These are phyloP conservation scores for Drosophila trichaetosa DNA, from an alignment of 2,888 invertebrate species.

Conservation along the genomic window DNA sequence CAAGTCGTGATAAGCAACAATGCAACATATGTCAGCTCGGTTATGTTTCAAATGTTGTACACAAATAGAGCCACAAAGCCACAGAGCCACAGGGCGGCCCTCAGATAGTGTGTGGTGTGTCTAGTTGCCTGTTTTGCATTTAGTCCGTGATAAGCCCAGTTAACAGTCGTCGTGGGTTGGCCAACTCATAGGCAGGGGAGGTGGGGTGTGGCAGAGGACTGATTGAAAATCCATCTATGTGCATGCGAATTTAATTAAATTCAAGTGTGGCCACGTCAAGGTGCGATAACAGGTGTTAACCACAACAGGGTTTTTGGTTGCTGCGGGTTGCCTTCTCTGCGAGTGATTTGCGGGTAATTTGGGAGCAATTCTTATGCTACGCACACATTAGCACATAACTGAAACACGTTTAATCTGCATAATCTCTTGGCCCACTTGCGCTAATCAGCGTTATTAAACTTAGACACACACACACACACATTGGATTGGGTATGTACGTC, in stretches of 20 bases:
- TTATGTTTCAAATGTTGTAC: constrained; percentile 16
- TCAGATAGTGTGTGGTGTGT: constrained; percentile 30
- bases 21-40: constrained; percentile 46
- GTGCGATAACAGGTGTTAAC: constrained; percentile 21
- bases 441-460: constrained; percentile 64
- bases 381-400: constrained; percentile 20
- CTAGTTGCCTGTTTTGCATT: constrained; percentile 49
- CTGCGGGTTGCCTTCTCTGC: constrained; percentile 28
- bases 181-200: neutral
- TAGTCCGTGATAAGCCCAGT: constrained; percentile 53
- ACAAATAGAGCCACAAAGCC: constrained; percentile 7
- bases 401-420: constrained; percentile 43
- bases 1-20: constrained; percentile 40
- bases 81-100: constrained; percentile 10
- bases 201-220: constrained; percentile 9
- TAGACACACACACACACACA: constrained; percentile 9
- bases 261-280: constrained; percentile 34
- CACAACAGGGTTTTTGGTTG: neutral
- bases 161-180: neutral
- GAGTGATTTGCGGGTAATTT: constrained; percentile 71
- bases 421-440: constrained; percentile 65
- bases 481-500: constrained; percentile 17
- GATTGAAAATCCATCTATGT: constrained; percentile 71
- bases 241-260: constrained; percentile 69
- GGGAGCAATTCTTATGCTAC: constrained; percentile 49